Evolutionary conservation across 2,797 vertebrate genomes (phyloP).

Genomic region (Columba guinea): DNA sequence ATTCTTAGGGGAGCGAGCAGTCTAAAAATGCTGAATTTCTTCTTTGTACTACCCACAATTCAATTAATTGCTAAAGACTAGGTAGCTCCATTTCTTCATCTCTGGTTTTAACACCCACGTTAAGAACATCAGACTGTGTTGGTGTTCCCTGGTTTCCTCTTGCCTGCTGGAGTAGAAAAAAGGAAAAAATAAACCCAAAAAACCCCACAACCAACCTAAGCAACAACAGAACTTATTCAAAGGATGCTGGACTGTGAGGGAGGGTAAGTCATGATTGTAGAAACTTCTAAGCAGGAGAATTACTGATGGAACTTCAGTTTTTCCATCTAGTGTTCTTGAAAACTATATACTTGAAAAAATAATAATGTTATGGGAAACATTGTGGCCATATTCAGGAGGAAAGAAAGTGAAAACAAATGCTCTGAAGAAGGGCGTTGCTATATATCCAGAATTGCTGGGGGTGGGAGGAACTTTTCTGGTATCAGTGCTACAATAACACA

Average conservation of each 20-base stretch:
- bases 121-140: background rate
- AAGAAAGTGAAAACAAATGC: background rate
- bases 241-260: background rate
- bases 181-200: too few relatives aligned
- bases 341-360: background rate
- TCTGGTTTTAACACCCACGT: background rate
- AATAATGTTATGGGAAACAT: fast-evolving
- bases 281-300: background rate
- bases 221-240: background rate
- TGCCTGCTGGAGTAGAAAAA: background rate
- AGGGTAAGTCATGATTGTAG: background rate
- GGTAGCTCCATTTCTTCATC: background rate
- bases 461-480: background rate
- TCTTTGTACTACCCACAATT: background rate
- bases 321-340: background rate
- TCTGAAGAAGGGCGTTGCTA: background rate
- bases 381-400: background rate
- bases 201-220: too few relatives aligned
- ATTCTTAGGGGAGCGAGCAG: background rate
- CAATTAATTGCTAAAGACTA: background rate
- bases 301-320: background rate
- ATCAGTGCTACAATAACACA: background rate
- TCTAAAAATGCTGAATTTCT: background rate
- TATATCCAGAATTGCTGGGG: background rate
- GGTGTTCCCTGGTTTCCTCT: background rate